A percentile compares a stretch with the other conserved stretches of the same genome.
These are phyloP conservation scores for Tupaia tana DNA, from an alignment of 2,113 vertebrate genomes.

Conservation along the genomic window DNA sequence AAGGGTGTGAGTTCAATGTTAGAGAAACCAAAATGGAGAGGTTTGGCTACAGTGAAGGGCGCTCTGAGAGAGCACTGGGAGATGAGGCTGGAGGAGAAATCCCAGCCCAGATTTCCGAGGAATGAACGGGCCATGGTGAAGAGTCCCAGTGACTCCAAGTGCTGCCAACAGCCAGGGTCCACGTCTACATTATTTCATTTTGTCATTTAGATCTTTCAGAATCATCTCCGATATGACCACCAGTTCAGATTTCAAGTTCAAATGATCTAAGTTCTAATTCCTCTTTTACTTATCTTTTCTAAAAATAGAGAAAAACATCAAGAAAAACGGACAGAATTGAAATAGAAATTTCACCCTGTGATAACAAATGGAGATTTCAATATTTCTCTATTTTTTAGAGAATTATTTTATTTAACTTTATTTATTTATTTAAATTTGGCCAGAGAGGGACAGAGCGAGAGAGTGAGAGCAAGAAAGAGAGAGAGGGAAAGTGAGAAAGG, in stretches of 20 bases:
- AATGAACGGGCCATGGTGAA: accelerated
- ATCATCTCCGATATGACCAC: not conserved
- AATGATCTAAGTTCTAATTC: not conserved
- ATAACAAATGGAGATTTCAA: not conserved
- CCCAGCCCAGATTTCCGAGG: not conserved
- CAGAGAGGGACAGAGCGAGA: too few species aligned
- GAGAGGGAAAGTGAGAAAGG: too few species aligned
- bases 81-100: not conserved
- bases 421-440: too few species aligned
- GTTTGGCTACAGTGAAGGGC: not conserved
- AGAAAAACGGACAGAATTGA: not conserved
- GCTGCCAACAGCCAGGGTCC: not conserved
- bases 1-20: not conserved
- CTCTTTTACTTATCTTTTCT: not conserved
- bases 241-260: not conserved
- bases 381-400: not conserved
- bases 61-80: too few species aligned
- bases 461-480: too few species aligned
- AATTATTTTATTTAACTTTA: too few species aligned
- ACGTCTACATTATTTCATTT: not conserved
- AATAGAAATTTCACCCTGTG: not conserved
- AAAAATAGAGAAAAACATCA: not conserved
- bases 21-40: not conserved
- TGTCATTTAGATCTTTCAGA: not conserved
- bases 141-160: not conserved